phyloP scores from a whole-genome alignment of 2,113 vertebrate species.

The Oncorhynchus clarkii region DNA sequence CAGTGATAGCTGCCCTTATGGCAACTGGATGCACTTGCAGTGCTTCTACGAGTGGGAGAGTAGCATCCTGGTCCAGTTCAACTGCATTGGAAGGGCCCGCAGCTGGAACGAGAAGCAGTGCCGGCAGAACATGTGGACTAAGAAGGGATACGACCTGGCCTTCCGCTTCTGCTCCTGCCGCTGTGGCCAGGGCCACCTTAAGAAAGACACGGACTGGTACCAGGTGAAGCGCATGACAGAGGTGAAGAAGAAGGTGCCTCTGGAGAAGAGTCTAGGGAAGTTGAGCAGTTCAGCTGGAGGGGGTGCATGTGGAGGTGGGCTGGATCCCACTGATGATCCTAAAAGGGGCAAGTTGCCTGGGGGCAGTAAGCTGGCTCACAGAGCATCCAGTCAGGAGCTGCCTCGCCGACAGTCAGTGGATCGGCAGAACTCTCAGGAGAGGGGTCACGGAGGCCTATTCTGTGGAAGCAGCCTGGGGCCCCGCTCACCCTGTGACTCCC shows the following conservation, averaged over 20 bases:
- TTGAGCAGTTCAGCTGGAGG: not conserved
- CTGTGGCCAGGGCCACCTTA: constrained; percentile 94
- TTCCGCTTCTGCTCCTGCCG: constrained; percentile 98
- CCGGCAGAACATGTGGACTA: constrained; percentile 99
- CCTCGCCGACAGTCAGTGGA: constrained; percentile 89
- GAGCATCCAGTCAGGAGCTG: constrained; percentile 83
- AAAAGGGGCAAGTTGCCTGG: constrained; percentile 80
- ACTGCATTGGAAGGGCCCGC: constrained; percentile 94
- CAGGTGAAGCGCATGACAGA: constrained; percentile 94
- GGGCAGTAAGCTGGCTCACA: constrained; percentile 76
- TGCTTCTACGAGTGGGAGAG: constrained; percentile 99
- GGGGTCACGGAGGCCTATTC: constrained; percentile 51
- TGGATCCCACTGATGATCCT: constrained; percentile 79
- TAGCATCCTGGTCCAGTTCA: constrained; percentile 97
- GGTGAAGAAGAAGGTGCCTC: constrained; percentile 91
- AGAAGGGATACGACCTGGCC: constrained; percentile 96
- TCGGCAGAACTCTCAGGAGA: constrained; percentile 91
- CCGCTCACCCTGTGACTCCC: constrained; percentile 88
- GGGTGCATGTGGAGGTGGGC: constrained; percentile 46
- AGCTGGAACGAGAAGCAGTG: constrained; percentile 99
- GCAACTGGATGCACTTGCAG: constrained; percentile 98
- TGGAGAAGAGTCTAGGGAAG: constrained; percentile 77
- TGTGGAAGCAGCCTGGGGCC: constrained; percentile 53
- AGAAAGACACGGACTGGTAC: constrained; percentile 99
- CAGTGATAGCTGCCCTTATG: constrained; percentile 89